Percentiles rank a stretch among this genome's conserved stretches.
These are phyloP conservation scores for Polyergus mexicanus DNA, from an alignment of 1,140 invertebrate genomes.

Conservation along the genomic window DNA sequence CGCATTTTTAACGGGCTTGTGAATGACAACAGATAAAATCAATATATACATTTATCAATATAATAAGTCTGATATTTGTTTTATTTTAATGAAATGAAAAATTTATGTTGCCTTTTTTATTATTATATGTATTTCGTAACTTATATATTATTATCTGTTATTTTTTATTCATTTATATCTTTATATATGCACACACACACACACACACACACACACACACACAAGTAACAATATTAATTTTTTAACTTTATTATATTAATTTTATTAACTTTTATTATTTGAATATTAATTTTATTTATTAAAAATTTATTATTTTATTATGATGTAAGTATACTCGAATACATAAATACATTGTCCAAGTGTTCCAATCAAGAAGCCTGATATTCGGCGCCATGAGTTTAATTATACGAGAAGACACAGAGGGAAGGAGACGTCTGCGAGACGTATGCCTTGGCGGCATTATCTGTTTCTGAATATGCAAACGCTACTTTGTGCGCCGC, in stretches of 20 bases:
- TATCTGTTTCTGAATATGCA: constrained; percentile 71
- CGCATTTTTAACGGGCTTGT: neutral
- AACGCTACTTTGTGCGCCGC: constrained; percentile 46
- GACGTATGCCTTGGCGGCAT: constrained; percentile 41
- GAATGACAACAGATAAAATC: neutral
- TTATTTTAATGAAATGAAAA: neutral
- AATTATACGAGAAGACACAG: constrained; percentile 48
- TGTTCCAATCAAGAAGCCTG: constrained; percentile 26
- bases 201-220: too few relatives aligned
- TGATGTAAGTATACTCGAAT: neutral
- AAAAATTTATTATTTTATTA: neutral
- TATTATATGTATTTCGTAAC: neutral
- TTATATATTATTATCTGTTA: neutral
- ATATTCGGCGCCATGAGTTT: constrained; percentile 45
- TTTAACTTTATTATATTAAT: neutral
- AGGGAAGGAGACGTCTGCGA: constrained; percentile 39
- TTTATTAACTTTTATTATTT: neutral
- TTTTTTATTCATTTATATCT: neutral
- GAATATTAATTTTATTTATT: neutral
- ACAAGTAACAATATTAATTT: neutral
- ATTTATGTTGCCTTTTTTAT: neutral
- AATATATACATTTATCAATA: neutral
- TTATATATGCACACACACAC: neutral
- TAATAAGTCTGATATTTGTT: neutral
- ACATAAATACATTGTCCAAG: constrained; percentile 2